These are phyloP conservation scores for Apamea epomidion DNA, from an alignment of 2,888 invertebrate species.

Conservation along the genomic window DNA sequence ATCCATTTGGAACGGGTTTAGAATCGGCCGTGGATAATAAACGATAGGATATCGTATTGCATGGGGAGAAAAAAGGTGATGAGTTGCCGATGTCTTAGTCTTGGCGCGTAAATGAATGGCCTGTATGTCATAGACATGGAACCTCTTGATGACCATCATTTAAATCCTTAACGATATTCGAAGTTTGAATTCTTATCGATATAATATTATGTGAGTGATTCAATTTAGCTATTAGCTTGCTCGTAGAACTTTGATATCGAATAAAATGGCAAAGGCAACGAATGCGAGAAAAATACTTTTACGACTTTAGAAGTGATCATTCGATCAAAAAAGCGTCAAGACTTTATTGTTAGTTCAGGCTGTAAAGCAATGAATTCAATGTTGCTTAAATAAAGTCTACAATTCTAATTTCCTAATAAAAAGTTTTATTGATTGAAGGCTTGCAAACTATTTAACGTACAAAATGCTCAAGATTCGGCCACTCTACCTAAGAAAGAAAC, in stretches of 20 bases:
- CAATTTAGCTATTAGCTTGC: conserved; percentile 76
- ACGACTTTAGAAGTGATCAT: conserved; percentile 16
- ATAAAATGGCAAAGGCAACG: conserved; percentile 27
- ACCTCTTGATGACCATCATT: conserved; percentile 75
- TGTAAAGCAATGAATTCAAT: not conserved
- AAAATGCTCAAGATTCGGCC: conserved; percentile 15
- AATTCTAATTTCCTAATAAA: not conserved
- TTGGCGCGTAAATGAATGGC: conserved; percentile 85
- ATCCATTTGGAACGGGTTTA: conserved; percentile 87
- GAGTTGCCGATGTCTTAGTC: conserved; percentile 81
- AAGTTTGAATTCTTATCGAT: conserved; percentile 71
- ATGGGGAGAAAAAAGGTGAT: conserved; percentile 86
- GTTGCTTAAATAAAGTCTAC: not conserved
- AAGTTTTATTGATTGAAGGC: not conserved
- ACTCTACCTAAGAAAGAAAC: conserved; percentile 12
- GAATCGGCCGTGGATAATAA: conserved; percentile 83
- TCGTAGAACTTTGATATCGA: conserved; percentile 23
- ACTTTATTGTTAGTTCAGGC: not conserved
- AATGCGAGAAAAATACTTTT: conserved; percentile 28
- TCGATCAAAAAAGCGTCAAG: conserved; percentile 4
- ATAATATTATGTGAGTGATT: conserved; percentile 78
- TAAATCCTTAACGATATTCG: conserved; percentile 77
- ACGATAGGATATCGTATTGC: conserved; percentile 89
- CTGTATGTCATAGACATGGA: conserved; percentile 74
- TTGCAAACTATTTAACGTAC: not conserved